These are phyloP conservation scores for Drosophila arawakana DNA, from an alignment of 1,140 invertebrate species.

Conservation along the genomic window DNA sequence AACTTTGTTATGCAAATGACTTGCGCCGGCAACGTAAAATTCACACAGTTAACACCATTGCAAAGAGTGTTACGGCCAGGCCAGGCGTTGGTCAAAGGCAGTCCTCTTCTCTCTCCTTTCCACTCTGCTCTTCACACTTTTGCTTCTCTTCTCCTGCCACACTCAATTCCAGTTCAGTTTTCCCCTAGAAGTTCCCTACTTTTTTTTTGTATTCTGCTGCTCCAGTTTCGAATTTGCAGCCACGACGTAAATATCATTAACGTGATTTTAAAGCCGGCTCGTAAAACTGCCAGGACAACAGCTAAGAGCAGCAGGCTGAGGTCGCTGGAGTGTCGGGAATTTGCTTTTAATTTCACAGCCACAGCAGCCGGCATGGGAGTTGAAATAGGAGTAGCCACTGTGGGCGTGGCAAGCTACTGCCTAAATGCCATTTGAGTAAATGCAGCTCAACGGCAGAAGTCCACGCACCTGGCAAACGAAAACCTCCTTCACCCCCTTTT, in stretches of 20 bases:
- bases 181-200: not conserved
- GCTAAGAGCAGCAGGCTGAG: slow-evolving; percentile 25
- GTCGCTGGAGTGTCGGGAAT: slow-evolving; percentile 70
- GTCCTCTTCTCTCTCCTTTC: slow-evolving; percentile 1
- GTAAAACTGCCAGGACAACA: slow-evolving; percentile 66
- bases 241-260: slow-evolving; percentile 79
- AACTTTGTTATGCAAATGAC: slow-evolving; percentile 82
- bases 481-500: not conserved
- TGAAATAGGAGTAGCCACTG: not conserved
- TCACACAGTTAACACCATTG: slow-evolving; percentile 76
- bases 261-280: slow-evolving; percentile 80
- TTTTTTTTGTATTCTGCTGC: slow-evolving; percentile 20
- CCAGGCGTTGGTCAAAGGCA: slow-evolving; percentile 60
- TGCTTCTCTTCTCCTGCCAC: not conserved
- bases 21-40: slow-evolving; percentile 59
- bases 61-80: slow-evolving; percentile 30
- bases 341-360: slow-evolving; percentile 73
- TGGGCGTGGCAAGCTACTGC: slow-evolving; percentile 45
- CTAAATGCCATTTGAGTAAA: slow-evolving; percentile 66
- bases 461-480: slow-evolving; percentile 59
- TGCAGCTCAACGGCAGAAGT: slow-evolving; percentile 49
- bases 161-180: not conserved
- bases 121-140: not conserved
- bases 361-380: not conserved
- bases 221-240: slow-evolving; percentile 65